Percentiles rank a stretch among this genome's conserved stretches.
phyloP scores from a whole-genome alignment of 2,797 vertebrate species.

The Coracias cyanogaster region DNA sequence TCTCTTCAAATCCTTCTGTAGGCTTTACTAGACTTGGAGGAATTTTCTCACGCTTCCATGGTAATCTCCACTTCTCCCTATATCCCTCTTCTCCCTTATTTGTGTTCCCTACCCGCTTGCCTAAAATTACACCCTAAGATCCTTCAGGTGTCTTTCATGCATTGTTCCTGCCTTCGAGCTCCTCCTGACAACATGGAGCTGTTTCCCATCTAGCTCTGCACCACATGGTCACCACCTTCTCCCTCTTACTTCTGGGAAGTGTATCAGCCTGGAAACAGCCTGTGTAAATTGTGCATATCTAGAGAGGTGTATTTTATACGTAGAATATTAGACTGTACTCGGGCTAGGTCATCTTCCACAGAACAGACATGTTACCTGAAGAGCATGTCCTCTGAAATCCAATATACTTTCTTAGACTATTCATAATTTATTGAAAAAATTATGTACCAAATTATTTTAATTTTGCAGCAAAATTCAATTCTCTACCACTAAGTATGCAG shows the following conservation, averaged over 20 bases:
- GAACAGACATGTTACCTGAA: background rate
- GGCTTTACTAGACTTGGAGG: background rate
- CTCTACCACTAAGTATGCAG: background rate
- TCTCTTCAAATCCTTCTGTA: slow-evolving; percentile 8
- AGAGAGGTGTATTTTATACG: background rate
- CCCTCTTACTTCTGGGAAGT: background rate
- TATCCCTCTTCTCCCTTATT: background rate
- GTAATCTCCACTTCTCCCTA: slow-evolving; percentile 29
- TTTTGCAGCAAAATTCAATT: background rate
- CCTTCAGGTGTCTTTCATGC: background rate
- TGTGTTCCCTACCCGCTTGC: background rate
- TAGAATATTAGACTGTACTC: background rate
- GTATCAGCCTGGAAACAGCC: background rate
- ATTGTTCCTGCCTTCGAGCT: background rate
- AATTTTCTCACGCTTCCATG: slow-evolving; percentile 34
- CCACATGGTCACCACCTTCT: background rate
- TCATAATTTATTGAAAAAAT: background rate
- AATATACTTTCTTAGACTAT: background rate
- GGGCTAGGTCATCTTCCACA: background rate
- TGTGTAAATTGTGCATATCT: background rate
- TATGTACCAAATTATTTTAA: accelerated
- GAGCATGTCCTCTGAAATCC: background rate
- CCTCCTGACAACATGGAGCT: background rate
- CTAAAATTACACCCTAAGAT: background rate
- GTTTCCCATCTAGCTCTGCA: background rate